phyloP scores from a whole-genome alignment of 2,888 invertebrate species.

The Eurytoma californica region DNA sequence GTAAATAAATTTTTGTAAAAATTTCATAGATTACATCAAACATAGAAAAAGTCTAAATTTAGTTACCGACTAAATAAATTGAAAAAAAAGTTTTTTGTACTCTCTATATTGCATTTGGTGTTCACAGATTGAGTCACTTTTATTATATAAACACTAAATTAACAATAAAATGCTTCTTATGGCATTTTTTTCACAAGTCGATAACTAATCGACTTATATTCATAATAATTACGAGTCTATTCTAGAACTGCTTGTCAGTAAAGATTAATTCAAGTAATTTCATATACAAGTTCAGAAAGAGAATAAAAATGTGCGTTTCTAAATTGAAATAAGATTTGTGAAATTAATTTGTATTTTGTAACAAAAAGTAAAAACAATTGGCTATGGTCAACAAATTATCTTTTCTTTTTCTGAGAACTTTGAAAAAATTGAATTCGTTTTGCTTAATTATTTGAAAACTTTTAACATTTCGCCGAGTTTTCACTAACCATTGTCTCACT shows the following conservation, averaged over 20 bases:
- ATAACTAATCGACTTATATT: background rate
- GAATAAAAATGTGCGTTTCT: slow-evolving; percentile 38
- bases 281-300: slow-evolving; percentile 53
- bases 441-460: slow-evolving; percentile 53
- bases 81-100: slow-evolving; percentile 39
- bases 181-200: slow-evolving; percentile 36
- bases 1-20: slow-evolving; percentile 43
- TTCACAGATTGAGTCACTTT: slow-evolving; percentile 11
- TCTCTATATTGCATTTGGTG: slow-evolving; percentile 54
- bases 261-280: slow-evolving; percentile 31
- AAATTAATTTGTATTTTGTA: slow-evolving; percentile 13
- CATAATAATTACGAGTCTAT: too few species aligned
- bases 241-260: slow-evolving; percentile 9
- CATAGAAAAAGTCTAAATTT: slow-evolving; percentile 48
- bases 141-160: background rate
- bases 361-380: slow-evolving; percentile 22
- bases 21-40: slow-evolving; percentile 36
- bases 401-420: slow-evolving; percentile 56
- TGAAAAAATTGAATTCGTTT: slow-evolving; percentile 18
- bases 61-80: slow-evolving; percentile 55
- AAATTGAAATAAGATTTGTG: slow-evolving; percentile 18
- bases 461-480: slow-evolving; percentile 57
- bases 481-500: slow-evolving; percentile 58
- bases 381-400: slow-evolving; percentile 27
- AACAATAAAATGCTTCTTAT: slow-evolving; percentile 5